Conservation (phyloP, 2,888 invertebrate species). For the Hecatera dysodea region DNA sequence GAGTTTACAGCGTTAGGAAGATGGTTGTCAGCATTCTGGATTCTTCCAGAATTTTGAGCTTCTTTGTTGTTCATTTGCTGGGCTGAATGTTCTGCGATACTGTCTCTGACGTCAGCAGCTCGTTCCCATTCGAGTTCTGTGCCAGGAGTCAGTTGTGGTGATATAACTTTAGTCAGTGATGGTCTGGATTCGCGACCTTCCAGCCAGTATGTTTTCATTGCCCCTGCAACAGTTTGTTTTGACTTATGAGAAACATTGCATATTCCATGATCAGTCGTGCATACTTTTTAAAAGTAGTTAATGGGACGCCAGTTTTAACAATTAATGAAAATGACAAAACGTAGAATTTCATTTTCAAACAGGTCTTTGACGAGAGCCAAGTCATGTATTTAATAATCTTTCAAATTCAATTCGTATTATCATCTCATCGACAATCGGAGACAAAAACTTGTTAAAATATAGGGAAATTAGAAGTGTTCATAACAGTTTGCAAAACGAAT, state of each 20-base stretch:
- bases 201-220: constrained; percentile 97
- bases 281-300: not conserved
- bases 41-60: constrained; percentile 36
- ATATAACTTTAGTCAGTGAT: constrained; percentile 86
- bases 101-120: constrained; percentile 85
- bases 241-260: constrained; percentile 35
- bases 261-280: not conserved
- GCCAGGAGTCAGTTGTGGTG: constrained; percentile 83
- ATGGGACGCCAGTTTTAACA: not conserved
- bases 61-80: constrained; percentile 81
- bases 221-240: constrained; percentile 85
- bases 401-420: too few species aligned
- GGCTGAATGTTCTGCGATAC: constrained; percentile 86
- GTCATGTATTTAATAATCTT: too few species aligned
- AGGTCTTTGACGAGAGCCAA: not conserved
- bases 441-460: too few species aligned
- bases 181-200: constrained; percentile 93
- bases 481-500: too few species aligned
- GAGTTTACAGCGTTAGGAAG: constrained; percentile 76
- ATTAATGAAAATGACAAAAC: not conserved
- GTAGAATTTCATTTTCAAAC: not conserved
- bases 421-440: too few species aligned
- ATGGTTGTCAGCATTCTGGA: constrained; percentile 60
- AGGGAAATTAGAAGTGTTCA: too few species aligned
- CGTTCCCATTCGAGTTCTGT: constrained; percentile 87